Evolutionary conservation across 2,797 vertebrate genomes (phyloP), one percentile per base, ranked within the genome.

Genomic region (Myripristis murdjan): DNA sequence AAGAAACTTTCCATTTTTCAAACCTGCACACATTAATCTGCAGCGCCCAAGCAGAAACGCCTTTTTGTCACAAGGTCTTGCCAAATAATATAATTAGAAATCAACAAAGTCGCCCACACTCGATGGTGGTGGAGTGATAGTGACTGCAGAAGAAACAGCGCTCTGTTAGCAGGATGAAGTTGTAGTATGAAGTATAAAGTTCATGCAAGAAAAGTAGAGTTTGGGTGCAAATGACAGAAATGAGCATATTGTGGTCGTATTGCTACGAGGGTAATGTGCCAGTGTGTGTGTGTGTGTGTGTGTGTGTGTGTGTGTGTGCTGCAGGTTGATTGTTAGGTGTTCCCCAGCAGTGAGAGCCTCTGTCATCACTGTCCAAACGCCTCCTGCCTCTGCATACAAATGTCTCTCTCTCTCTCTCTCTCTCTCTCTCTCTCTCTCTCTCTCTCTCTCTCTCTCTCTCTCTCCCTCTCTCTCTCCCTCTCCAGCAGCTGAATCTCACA

Each of bases 361-460:
- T 89, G 86, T 89, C 89, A 85, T 84, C 87, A 28, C 82, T 63
- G 79, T 82, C 82, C 56, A 87, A 80, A 89, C 89, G 88, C 83
- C 70, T 85, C 72, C 75, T 86, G 79, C 66, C 53, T 68, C 69
- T 16, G 56, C 77, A 71, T 76, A 81, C 56, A 54, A 68, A 69
- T 23, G 58, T 33, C 48, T 51, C 44, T 49, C 54, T 48, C 23
- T 56, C 16, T 26, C 16, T 51, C 65, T 73, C 79, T 71, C 65
- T 24, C 72, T 61, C 35, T 58, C 22, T 39, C 1, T 46, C 3
- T 23, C 18, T 54, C 22, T 49, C 10, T 59, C 44, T n/a, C 54
- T 59, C 28, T 47, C 24, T 69, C 56, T 8, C 46, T 48, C 46
- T 43, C 15, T 37, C 33, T 64, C 44, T 26, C 47, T 39, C 60